Percentiles rank a stretch among this genome's conserved stretches.
phyloP scores from a whole-genome alignment of 2,888 invertebrate genomes.

The Eurytoma adleriae region DNA sequence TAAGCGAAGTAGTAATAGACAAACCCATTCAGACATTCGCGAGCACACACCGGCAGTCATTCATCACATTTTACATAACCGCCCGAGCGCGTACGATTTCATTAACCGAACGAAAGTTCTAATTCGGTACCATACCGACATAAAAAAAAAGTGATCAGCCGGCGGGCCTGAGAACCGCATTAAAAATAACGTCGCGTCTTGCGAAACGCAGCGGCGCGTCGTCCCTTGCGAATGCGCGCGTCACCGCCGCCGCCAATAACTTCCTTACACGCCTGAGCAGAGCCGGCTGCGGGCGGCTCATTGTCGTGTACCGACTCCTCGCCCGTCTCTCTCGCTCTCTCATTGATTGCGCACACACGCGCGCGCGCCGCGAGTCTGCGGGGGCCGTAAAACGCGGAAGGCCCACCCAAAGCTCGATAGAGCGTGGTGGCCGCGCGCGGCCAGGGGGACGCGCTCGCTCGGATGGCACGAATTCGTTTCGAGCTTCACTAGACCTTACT shows the following conservation, averaged over 20 bases:
- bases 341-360: conserved; percentile 2
- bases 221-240: too few relatives aligned
- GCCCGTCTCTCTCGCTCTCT: background rate
- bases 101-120: too few relatives aligned
- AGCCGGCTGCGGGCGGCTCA: conserved; percentile 24
- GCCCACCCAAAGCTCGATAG: conserved; percentile 70
- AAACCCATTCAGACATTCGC: too few relatives aligned
- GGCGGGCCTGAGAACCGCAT: background rate
- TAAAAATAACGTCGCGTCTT: background rate
- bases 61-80: too few relatives aligned
- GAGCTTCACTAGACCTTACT: conserved; percentile 66
- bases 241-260: conserved; percentile 32
- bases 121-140: too few relatives aligned
- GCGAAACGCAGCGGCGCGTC: too few relatives aligned
- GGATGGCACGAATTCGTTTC: conserved; percentile 65
- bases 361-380: background rate
- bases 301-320: conserved; percentile 3
- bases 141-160: too few relatives aligned
- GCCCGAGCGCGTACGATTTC: too few relatives aligned
- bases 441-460: conserved; percentile 61
- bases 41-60: too few relatives aligned
- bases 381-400: conserved; percentile 64
- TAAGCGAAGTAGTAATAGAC: too few relatives aligned
- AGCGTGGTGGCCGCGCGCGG: conserved; percentile 62
- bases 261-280: conserved; percentile 46